phyloP scores from a whole-genome alignment of 2,113 vertebrate species.

The Todiramphus chloris region DNA sequence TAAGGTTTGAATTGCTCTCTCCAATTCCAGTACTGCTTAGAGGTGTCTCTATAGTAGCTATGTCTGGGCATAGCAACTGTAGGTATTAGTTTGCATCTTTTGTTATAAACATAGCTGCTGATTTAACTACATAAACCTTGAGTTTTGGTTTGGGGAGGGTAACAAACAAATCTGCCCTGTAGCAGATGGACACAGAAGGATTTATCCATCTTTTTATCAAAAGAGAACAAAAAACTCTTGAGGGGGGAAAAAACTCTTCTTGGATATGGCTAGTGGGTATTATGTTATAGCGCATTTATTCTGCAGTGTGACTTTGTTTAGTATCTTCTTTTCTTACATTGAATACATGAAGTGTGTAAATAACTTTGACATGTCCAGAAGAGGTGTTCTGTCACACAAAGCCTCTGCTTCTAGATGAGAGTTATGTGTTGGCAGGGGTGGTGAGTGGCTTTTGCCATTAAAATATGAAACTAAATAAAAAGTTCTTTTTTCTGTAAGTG shows the following conservation, averaged over 20 bases:
- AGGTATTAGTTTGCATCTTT: background rate
- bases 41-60: background rate
- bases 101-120: background rate
- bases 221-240: background rate
- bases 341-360: background rate
- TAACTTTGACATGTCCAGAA: background rate
- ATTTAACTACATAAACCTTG: background rate
- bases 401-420: fast-evolving
- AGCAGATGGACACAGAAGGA: no score
- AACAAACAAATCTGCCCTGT: background rate
- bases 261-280: background rate
- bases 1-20: background rate
- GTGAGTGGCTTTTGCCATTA: background rate
- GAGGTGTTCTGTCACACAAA: background rate
- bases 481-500: background rate
- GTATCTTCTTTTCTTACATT: background rate
- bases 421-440: fast-evolving
- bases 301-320: background rate
- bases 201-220: background rate
- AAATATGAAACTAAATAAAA: background rate
- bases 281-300: background rate
- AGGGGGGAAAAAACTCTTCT: background rate
- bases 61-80: background rate
- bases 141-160: background rate
- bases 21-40: background rate